A percentile compares a stretch with the other conserved stretches of the same genome.
These are phyloP conservation scores for Anas platyrhynchos DNA, from an alignment of 2,113 vertebrate genomes.

Conservation along the genomic window DNA sequence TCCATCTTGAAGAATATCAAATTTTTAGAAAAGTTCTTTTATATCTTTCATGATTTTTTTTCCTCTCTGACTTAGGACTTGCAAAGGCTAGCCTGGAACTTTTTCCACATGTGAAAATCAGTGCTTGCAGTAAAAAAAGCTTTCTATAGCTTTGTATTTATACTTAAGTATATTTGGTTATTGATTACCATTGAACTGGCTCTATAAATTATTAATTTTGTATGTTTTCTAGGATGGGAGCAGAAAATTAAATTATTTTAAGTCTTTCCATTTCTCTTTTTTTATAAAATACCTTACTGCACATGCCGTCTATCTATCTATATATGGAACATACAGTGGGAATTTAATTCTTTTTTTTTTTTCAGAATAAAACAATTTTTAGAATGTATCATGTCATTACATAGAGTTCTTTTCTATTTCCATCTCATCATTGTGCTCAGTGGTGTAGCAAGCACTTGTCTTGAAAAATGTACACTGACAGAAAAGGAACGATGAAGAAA, in stretches of 20 bases:
- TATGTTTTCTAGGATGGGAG: accelerated
- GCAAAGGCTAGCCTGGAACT: background rate
- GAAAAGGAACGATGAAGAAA: background rate
- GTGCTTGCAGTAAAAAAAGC: background rate
- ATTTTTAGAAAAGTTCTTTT: background rate
- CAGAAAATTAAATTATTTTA: background rate
- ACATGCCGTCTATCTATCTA: background rate
- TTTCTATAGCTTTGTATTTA: background rate
- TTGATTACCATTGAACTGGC: background rate
- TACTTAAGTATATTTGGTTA: background rate
- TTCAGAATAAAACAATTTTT: background rate
- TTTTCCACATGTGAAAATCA: background rate
- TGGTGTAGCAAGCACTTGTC: background rate
- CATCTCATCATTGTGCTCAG: background rate
- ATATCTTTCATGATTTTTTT: background rate
- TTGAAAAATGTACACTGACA: background rate
- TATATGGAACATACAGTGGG: background rate
- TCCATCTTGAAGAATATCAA: background rate
- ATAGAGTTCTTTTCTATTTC: background rate
- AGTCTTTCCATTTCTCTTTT: background rate
- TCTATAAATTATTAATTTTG: background rate
- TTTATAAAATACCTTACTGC: background rate
- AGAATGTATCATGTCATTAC: background rate
- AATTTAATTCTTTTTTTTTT: background rate
- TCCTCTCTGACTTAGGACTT: background rate